Base-by-base conservation (phyloP, 1,140 invertebrate species). In the Drosophila varians region DNA sequence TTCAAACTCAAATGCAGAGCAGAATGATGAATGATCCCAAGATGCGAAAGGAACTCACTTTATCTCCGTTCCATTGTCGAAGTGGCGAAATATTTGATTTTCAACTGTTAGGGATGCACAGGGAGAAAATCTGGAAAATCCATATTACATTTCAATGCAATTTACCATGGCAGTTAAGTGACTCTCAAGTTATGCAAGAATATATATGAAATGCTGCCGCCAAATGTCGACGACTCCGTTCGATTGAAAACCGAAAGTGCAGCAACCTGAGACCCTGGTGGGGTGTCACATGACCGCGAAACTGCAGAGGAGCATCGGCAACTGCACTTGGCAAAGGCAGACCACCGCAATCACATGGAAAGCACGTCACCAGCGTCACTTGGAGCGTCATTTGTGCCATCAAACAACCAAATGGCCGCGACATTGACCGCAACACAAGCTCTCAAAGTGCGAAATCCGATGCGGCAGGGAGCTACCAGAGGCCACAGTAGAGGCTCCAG, bases 11-110 rank as follows among this genome's bases (percentile, higher is more conserved):
- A 70, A 80, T 71, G 74, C 82, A 77, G 69, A 54, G 40, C 66
- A 70, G 58, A 74, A 86, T 87, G 77, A 86, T 86, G 77, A 86
- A 86, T 86, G 82, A 77, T 74, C 70, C 60, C 34, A 43, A 47
- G 51, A 68, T 12, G 40, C 68, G 40, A 14, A 38, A 28, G 45
- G 36, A 51, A 66, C 60, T 66, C 46, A 47, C 49, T 68, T 48
- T 71, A 71, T 38, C 66, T 60, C 66, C 18, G 2, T 34, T 19
- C 40, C 54, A 12, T 16, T 12, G 23, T 19, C 19, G 43, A 42
- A 18, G 36, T 47, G 54, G 42, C 43, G 55, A 46, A 70, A 69
- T 83, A 65, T 74, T 79, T 79, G 65, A 83, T 84, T 75, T 83
- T 12, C 42, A 34, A 16, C 26, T 70, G 9, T 7, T 3, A 12